A percentile compares a stretch with the other conserved stretches of the same genome.
These are phyloP conservation scores for Nomada fucata DNA, from an alignment of 2,888 invertebrate genomes.

Conservation along the genomic window DNA sequence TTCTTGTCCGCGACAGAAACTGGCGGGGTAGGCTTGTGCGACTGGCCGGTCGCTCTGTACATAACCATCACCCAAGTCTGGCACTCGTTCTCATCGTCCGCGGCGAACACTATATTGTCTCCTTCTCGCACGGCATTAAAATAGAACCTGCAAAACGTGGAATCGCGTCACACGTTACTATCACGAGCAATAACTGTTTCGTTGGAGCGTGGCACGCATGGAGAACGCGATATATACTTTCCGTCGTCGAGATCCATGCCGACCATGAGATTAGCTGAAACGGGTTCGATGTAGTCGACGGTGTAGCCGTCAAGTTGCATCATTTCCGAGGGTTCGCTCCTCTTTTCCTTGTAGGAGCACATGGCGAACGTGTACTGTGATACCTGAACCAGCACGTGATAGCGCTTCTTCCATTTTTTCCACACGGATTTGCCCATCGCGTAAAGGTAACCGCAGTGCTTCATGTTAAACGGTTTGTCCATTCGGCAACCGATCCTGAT, in stretches of 20 bases:
- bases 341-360: constrained; percentile 99
- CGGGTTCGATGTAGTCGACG: constrained; percentile 99
- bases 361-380: constrained; percentile 99
- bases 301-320: constrained; percentile 99
- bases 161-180: too few species aligned
- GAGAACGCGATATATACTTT: constrained; percentile 77
- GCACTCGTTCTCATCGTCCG: constrained; percentile 98
- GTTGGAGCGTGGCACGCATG: too few species aligned
- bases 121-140: constrained; percentile 99
- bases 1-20: constrained; percentile 93
- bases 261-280: constrained; percentile 95
- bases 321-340: constrained; percentile 99
- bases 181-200: background rate
- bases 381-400: constrained; percentile 99
- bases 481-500: constrained; percentile 99
- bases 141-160: constrained; percentile 89
- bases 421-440: constrained; percentile 98
- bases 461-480: constrained; percentile 99
- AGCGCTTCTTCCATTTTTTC: constrained; percentile 99
- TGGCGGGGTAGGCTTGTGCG: constrained; percentile 99
- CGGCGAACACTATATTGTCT: constrained; percentile 97
- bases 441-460: constrained; percentile 98
- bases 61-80: constrained; percentile 99
- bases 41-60: constrained; percentile 99
- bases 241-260: constrained; percentile 89